Evolutionary conservation across 1,140 invertebrate genomes (phyloP), one percentile per base, ranked within the genome.

Genomic region (Sinella curviseta): DNA sequence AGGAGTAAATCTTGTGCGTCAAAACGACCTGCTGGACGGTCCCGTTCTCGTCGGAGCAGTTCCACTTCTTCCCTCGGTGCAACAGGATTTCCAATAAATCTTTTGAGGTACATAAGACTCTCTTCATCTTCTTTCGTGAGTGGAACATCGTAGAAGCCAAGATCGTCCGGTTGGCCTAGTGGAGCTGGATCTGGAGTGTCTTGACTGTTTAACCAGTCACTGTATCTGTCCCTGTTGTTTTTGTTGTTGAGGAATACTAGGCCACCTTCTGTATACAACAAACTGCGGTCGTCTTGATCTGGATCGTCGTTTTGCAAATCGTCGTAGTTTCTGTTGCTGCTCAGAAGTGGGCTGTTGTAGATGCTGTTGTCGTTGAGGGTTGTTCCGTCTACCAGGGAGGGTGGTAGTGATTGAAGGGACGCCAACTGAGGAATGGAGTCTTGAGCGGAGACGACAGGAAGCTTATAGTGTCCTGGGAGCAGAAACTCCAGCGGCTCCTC

Each of bases 201-300:
- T 28, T 24, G 12, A 14, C 28, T 24, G 8, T 14, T 33, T 4
- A n/a, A 4, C 28, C 26, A 70, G 31, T 70, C 65, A 33, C n/a
- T 24, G 8, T 1, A 78, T 4, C 26, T 82, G 76, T 85, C 84
- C 82, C 85, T 85, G n/a, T 57, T 74, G 26, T 79, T 80, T 70
- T 85, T 82, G 30, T 85, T 85, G 0, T 88, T 88, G 57, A 89
- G 84, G 77, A 89, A 87, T 0, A 92, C 87, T 0, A 91, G 81
- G 20, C 92, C 92, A 20, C 91, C 92, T 86, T 93, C 92, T 0
- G 90, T 90, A 82, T 90, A 92, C 0, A 91, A 86, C 14, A 87
- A 87, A 57, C 82, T 81, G 35, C 20, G 35, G 28, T 67, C 78
- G 65, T 34, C 30, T 31, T 76, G 65, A 35, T 48, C 74, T 36